phyloP scores from a whole-genome alignment of 2,888 invertebrate genomes.

The Microchrysa polita region DNA sequence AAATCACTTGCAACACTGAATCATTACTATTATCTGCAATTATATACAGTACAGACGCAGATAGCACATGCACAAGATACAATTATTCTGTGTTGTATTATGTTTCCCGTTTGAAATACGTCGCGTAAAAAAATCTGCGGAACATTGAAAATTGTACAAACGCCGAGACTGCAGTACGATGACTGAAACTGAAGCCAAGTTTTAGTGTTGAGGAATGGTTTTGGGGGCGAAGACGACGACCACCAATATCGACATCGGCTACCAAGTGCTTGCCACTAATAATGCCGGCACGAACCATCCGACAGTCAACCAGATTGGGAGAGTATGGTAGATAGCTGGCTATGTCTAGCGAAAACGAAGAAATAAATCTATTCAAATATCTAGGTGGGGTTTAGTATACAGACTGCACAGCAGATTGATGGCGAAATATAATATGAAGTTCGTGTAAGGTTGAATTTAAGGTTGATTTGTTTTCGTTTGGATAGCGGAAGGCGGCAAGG shows the following conservation, averaged over 20 bases:
- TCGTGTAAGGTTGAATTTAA: too few relatives aligned
- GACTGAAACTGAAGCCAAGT: slow-evolving; percentile 37
- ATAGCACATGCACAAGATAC: background rate
- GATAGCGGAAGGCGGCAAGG: too few relatives aligned
- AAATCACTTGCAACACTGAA: slow-evolving; percentile 15
- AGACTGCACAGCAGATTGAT: too few relatives aligned
- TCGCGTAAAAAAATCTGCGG: slow-evolving; percentile 10
- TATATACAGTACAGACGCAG: background rate
- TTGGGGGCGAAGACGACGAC: background rate
- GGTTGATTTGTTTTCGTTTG: too few relatives aligned
- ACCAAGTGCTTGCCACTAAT: background rate
- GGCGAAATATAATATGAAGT: too few relatives aligned
- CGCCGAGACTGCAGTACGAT: slow-evolving; percentile 9
- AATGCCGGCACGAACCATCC: background rate
- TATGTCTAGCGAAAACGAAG: too few relatives aligned
- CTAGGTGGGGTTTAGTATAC: too few relatives aligned
- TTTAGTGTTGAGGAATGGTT: background rate
- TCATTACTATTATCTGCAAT: slow-evolving; percentile 15
- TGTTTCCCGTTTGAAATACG: slow-evolving; percentile 22
- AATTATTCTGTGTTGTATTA: slow-evolving; percentile 4
- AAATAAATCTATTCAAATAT: too few relatives aligned
- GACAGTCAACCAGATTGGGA: slow-evolving; percentile 2
- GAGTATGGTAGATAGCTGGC: too few relatives aligned
- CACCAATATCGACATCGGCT: background rate
- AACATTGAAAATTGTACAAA: slow-evolving; percentile 8